Evolutionary conservation across 1,140 invertebrate species (phyloP).

Genomic region (Thrips palmi): DNA sequence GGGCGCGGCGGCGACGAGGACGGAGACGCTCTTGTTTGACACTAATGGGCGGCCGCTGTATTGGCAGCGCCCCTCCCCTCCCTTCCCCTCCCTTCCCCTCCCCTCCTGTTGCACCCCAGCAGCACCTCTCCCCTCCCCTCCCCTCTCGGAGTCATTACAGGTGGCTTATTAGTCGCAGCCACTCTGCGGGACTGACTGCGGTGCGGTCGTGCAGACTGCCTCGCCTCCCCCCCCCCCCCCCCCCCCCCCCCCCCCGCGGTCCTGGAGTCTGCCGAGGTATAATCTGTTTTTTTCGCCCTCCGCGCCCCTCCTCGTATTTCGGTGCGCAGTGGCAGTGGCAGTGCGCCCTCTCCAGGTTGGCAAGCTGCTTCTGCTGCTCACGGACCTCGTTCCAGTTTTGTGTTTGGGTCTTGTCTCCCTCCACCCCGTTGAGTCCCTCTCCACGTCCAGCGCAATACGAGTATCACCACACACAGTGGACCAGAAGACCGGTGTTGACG

Average conservation of each 20-base stretch:
- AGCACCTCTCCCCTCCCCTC: constrained; percentile 11
- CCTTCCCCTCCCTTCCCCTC: neutral
- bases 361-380: too few relatives aligned
- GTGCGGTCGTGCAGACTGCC: neutral
- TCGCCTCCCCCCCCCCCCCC: neutral
- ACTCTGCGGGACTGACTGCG: neutral
- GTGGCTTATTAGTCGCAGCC: constrained; percentile 5
- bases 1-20: too few relatives aligned
- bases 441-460: too few relatives aligned
- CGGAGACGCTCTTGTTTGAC: too few relatives aligned
- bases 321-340: neutral
- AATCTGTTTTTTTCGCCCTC: constrained; percentile 21
- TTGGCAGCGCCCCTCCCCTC: neutral
- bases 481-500: too few relatives aligned
- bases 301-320: constrained; percentile 15
- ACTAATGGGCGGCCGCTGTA: constrained; percentile 6
- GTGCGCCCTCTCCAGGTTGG: neutral
- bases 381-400: too few relatives aligned
- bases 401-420: too few relatives aligned
- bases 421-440: too few relatives aligned
- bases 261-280: constrained; percentile 22
- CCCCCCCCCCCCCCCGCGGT: constrained; percentile 17
- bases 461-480: too few relatives aligned
- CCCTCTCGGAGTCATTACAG: constrained; percentile 7
- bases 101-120: constrained; percentile 10